Base-by-base conservation (phyloP, 1,140 invertebrate genomes). In the Sycophaga agraensis region DNA sequence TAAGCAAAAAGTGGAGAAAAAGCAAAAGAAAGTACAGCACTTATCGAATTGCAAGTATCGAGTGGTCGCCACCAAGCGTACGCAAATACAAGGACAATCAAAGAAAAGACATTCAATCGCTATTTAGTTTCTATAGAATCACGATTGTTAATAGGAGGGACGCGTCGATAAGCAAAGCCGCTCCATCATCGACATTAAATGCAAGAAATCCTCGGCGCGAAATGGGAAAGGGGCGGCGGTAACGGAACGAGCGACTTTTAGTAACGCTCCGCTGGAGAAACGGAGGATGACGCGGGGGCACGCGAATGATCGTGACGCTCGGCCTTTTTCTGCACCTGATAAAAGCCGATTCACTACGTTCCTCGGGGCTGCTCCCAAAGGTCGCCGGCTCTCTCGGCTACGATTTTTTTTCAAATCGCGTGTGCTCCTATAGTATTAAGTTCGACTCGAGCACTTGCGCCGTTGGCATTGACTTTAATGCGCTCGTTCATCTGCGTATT, bases 111-210 rank as follows among this genome's bases (percentile, higher is more conserved):
- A n/a, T n/a, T n/a, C n/a, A 16, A 11, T 7, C 6, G 17, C 11
- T 19, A n/a, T 43, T 51, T 22, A 45, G 12, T 35, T 60, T 60
- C 21, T 45, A 21, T 45, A 43, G 2, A 45, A 54, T 61, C 42
- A 61, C 34, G 6, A 21, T 40, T 9, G 12, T 19, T 54, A 48
- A 54, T 61, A 12, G 9, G 21, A 9, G 16, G 12, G 9, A n/a
- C n/a, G 19, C 12, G 6, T 12, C 16, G 17, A 11, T 6, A 12
- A 7, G n/a, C 21, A 39, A 61, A 54, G 5, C 16, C 42, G 59
- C 51, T 31, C 43, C 21, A 61, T 61, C 50, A 55, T 61, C 34
- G 34, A 24, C 7, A 19, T n/a, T 54, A 55, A 61, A 55, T 39
- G 11, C 21, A 34, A 1, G 7, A 57, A 16, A n/a, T 5, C 14